These are phyloP conservation scores for Limonius californicus DNA, from an alignment of 1,140 invertebrate species.

Conservation along the genomic window DNA sequence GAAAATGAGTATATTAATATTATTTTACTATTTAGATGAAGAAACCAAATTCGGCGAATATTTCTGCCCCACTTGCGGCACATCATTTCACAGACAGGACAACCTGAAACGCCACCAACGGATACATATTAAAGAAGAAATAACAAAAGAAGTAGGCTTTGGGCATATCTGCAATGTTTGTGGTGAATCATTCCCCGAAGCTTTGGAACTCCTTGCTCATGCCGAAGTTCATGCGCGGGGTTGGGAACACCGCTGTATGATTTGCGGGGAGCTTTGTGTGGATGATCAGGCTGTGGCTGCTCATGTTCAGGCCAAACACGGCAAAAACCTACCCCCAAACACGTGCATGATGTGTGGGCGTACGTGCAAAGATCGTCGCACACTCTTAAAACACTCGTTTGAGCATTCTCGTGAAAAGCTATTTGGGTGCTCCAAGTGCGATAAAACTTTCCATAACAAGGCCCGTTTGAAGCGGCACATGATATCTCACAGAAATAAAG, in stretches of 20 bases:
- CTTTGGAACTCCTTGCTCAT: conserved; percentile 69
- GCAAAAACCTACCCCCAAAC: conserved; percentile 55
- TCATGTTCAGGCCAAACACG: conserved; percentile 55
- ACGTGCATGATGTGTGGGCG: conserved; percentile 59
- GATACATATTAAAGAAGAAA: conserved; percentile 47
- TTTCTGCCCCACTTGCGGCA: conserved; percentile 71
- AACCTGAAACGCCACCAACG: conserved; percentile 66
- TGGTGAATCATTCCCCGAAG: conserved; percentile 69
- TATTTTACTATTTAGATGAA: conserved; percentile 48
- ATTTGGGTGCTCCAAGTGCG: conserved; percentile 59
- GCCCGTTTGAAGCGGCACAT: conserved; percentile 60
- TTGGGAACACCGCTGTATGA: conserved; percentile 56
- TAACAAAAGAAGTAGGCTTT: conserved; percentile 38
- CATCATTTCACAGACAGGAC: conserved; percentile 70
- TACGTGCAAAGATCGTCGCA: conserved; percentile 63
- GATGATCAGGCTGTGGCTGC: conserved; percentile 55
- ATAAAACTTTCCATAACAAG: conserved; percentile 68
- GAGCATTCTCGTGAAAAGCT: conserved; percentile 57
- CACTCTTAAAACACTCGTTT: conserved; percentile 65
- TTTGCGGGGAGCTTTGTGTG: conserved; percentile 60
- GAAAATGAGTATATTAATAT: too few species aligned
- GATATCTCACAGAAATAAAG: conserved; percentile 66
- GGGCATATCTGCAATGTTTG: conserved; percentile 69
- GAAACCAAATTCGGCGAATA: conserved; percentile 68
- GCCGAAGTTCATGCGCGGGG: conserved; percentile 67